Conservation (phyloP, 1,140 invertebrate genomes). For the Gerris buenoi region DNA sequence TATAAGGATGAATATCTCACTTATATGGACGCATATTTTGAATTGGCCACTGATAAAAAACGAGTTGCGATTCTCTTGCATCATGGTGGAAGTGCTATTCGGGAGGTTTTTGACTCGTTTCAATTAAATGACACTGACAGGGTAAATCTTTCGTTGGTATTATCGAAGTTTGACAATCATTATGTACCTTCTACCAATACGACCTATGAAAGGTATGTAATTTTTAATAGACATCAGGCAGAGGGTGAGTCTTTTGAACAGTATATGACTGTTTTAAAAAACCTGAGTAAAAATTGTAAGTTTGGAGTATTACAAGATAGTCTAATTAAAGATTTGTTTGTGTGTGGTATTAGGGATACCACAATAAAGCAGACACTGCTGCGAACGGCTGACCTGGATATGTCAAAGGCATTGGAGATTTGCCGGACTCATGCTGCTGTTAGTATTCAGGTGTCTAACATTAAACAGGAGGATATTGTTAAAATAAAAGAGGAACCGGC, state of each 20-base stretch:
- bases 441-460: no score
- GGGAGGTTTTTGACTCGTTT: constrained; percentile 5
- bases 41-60: neutral
- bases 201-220: constrained; percentile 4
- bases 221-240: constrained; percentile 6
- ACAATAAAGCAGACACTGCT: no score
- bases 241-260: constrained; percentile 7
- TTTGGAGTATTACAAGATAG: constrained; percentile 1
- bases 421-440: no score
- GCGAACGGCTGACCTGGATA: no score
- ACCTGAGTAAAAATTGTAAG: constrained; percentile 3
- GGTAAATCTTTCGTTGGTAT: neutral
- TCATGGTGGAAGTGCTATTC: neutral
- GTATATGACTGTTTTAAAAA: constrained; percentile 7
- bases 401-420: no score
- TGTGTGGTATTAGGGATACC: no score
- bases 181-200: constrained; percentile 3
- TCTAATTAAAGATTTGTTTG: constrained; percentile 6
- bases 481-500: no score
- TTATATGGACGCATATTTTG: constrained; percentile 1
- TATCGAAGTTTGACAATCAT: constrained; percentile 4
- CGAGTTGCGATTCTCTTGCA: neutral
- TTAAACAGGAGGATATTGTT: no score
- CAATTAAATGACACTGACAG: neutral
- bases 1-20: neutral